Percentiles rank a stretch among this genome's conserved stretches.
Conservation (phyloP, 2,113 vertebrate genomes). For the Ellobius talpinus region DNA sequence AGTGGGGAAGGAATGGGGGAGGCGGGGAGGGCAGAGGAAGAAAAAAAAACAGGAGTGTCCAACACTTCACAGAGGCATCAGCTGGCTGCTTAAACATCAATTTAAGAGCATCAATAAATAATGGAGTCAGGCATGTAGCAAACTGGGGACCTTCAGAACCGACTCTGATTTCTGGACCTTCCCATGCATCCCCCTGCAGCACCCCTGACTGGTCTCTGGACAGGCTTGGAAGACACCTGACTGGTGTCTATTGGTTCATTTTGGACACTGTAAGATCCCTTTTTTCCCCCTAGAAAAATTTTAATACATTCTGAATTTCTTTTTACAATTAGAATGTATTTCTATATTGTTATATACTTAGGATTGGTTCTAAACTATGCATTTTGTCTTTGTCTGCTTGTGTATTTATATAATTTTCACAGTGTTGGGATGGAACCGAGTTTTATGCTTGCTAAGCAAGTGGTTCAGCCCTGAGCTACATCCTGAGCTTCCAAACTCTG, state of each 20-base stretch:
- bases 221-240: too few relatives aligned
- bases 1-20: neutral
- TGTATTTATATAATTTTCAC: neutral
- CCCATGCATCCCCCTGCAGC: neutral
- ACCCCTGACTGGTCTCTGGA: neutral
- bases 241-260: neutral
- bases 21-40: slow-evolving; percentile 6
- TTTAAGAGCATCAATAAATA: slow-evolving; percentile 1
- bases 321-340: neutral
- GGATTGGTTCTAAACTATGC: neutral
- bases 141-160: neutral
- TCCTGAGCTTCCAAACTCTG: neutral
- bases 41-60: slow-evolving; percentile 10
- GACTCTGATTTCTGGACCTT: neutral
- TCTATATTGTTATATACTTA: neutral
- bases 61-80: slow-evolving; percentile 48
- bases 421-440: neutral
- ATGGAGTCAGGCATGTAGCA: neutral
- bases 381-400: neutral
- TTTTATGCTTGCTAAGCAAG: neutral
- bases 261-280: neutral
- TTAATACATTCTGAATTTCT: neutral
- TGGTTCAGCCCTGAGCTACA: neutral
- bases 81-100: slow-evolving; percentile 61
- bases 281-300: neutral